Evolutionary conservation across 2,888 invertebrate species (phyloP), one percentile per base, ranked within the genome.

Genomic region (Calameuta idolon): DNA sequence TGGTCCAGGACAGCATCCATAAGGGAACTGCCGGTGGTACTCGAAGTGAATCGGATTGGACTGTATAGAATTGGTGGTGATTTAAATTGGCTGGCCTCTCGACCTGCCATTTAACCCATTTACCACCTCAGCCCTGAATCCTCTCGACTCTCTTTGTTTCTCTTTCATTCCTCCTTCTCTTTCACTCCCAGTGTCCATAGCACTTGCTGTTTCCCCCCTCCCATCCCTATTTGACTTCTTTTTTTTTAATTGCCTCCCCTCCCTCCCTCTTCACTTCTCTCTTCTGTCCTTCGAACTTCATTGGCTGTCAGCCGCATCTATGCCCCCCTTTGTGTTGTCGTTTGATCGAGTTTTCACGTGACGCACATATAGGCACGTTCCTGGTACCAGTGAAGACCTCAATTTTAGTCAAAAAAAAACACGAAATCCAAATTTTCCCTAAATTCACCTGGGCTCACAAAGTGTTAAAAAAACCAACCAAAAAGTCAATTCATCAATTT

Each of bases 51-150:
- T 82, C 83, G 81, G 82, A 83, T 84, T 80, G 81, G 74, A 79
- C 80, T 76, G 80, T 77, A 76, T 77, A 77, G 83, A 83, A 85
- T 85, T 84, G 86, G 82, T 83, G 83, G 79, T 83, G 85, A 86
- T 86, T 86, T 85, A 86, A 86, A 86, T 86, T 86, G 86, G 81
- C 81, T 84, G 81, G 76, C 80, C 86, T 83, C 83, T 83, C 82
- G 80, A 82, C 81, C 83, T 76, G 77, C 79, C 85, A 82, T 86
- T 86, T 86, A 86, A 86, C 86, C 85, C 83, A 84, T 86, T 86
- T 86, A 84, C 83, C 81, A 83, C 80, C 80, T 77, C 75, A 77
- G 74, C 55, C 74, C 77, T 33, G 73, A 40, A 68, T 75, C 35
- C 31, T 23, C 31, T 77, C 55, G 55, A 23, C 55, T 9, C 23